These are phyloP conservation scores for Azorinus chamasolen DNA, from an alignment of 2,888 invertebrate genomes.

Conservation along the genomic window DNA sequence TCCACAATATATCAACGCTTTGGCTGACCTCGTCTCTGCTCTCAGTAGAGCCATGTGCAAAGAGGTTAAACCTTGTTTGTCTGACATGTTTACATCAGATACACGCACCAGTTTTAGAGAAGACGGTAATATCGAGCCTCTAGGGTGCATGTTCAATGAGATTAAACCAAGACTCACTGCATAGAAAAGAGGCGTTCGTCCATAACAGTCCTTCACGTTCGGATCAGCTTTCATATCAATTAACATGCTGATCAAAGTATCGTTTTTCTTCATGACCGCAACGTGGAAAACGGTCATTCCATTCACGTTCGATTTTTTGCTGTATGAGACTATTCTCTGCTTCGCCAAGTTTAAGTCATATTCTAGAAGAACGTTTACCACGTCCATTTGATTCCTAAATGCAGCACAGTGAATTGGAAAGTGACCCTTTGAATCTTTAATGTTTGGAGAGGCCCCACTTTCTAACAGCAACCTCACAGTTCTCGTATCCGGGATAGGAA, in stretches of 20 bases:
- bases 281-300: conserved; percentile 45
- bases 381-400: conserved; percentile 19
- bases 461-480: conserved; percentile 17
- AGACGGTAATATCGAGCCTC: no score
- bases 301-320: conserved; percentile 22
- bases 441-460: conserved; percentile 15
- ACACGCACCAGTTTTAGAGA: background rate
- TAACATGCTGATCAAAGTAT: conserved; percentile 17
- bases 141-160: no score
- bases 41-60: conserved; percentile 24
- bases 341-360: conserved; percentile 21
- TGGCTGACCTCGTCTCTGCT: background rate
- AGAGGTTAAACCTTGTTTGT: conserved; percentile 46
- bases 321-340: conserved; percentile 32
- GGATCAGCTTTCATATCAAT: conserved; percentile 23
- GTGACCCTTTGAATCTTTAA: conserved; percentile 44
- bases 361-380: conserved; percentile 10
- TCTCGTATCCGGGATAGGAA: background rate
- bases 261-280: conserved; percentile 45
- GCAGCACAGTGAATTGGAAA: conserved; percentile 49
- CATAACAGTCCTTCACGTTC: conserved; percentile 40
- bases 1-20: conserved; percentile 4
- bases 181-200: conserved; percentile 37
- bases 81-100: conserved; percentile 13
- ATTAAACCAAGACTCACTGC: conserved; percentile 27